Evolutionary conservation across 2,113 vertebrate genomes (phyloP), one percentile per base, ranked within the genome.

Genomic region (Alces alces): DNA sequence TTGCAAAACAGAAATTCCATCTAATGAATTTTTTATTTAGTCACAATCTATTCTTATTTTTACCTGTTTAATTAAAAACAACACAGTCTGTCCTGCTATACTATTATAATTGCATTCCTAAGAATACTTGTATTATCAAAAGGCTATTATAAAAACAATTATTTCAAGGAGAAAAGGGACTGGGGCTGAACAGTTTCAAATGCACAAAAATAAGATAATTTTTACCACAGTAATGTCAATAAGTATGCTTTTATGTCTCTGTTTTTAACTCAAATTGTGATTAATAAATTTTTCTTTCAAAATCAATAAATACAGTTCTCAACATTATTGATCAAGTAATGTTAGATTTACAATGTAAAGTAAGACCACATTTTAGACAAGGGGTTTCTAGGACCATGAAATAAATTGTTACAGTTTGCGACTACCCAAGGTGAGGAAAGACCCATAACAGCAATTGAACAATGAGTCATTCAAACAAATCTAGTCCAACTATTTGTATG

Each of bases 31-130:
- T 95, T 97, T 84, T 50, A 95, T 76, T 88, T 86, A 45, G 45
- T 96, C 84, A 92, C 60, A 27, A 91, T 95, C 54, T 86, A 73
- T 88, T 89, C 52, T 96, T 95, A 93, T 84, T 97, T 97, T 96
- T 54, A 95, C 83, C 28, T 96, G 61, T 94, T 92, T 96, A 93
- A 94, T 89, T 97, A 95, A 95, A 97, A 98, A 93, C 83, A 98
- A 92, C 82, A 97, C 66, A 94, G 23, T 86, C 87, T 93, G 47
- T 95, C 61, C 58, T 93, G 64, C 14, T 90, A 70, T 55, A 36
- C n/a, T 87, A 64, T 96, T 93, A 88, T 80, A 96, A 86, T 82
- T 90, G 47, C 88, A 97, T 96, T 95, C 55, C 80, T 94, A 88
- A 96, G 82, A 97, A 78, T 58, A 14, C 21, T 84, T 47, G 28